A percentile compares a stretch with the other conserved stretches of the same genome.
phyloP scores from a whole-genome alignment of 2,113 vertebrate species.

The Strigops habroptila region DNA sequence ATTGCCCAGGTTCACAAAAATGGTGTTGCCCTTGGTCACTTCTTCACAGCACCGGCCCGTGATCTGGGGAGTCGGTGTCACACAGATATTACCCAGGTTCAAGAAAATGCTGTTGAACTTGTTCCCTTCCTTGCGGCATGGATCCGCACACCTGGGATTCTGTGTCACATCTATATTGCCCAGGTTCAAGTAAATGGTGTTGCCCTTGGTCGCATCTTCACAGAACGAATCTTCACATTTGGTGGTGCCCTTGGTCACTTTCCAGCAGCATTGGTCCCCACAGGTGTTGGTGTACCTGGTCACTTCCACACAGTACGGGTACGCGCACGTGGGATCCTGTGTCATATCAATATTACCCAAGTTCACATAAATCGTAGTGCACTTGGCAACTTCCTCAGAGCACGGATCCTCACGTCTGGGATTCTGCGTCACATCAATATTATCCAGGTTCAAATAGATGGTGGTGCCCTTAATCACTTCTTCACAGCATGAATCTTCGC shows the following conservation, averaged over 20 bases:
- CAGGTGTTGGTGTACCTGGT: not conserved
- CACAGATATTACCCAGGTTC: not conserved
- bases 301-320: fast-evolving
- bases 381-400: fast-evolving
- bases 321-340: not conserved
- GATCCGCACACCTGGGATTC: not conserved
- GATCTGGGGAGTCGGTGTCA: not conserved
- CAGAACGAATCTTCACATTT: not conserved
- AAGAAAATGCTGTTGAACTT: not conserved
- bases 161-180: fast-evolving
- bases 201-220: not conserved
- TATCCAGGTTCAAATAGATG: not conserved
- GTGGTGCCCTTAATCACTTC: not conserved
- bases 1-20: not conserved
- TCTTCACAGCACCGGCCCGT: not conserved
- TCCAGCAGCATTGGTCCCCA: fast-evolving
- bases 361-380: not conserved
- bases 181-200: not conserved
- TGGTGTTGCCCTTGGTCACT: not conserved
- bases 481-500: not conserved
- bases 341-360: not conserved
- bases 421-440: not conserved
- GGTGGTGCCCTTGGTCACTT: not conserved
- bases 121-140: fast-evolving
- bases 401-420: not conserved